Evolutionary conservation across 35 echinoderm and acorn worm species (phyloP), one percentile per base, ranked within the genome.

Genomic region (Ophioderma brevispina): DNA sequence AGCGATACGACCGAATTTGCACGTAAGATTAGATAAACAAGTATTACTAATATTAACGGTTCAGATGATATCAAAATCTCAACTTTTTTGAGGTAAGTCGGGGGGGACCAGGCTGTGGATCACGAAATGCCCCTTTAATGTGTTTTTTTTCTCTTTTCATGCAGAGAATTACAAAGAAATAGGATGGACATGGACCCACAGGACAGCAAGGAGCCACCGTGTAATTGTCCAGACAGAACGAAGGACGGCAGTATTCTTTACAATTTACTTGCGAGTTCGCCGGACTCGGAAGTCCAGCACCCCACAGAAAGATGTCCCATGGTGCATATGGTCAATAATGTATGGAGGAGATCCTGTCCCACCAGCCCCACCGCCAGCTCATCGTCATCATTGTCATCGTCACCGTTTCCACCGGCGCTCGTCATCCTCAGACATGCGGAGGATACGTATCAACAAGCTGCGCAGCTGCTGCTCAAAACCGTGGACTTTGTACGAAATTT

Each of bases 401-500:
- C 83, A 36, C 83, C 83, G 55, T 64, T 84, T 55, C 80, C 93
- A 19, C 96, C 96, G 36, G 70, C 92, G 36, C 77, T 93, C 42
- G 90, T 98, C 34, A 89, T 49, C 52, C 89, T 98, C 3, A 90
- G 90, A 81, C 78, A 98, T 76, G 80, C 92, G 28, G 89, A 98
- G 46, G 77, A 89, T 78, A 89, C 82, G 75, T 98, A 92, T 31
- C 97, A 94, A 19, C 91, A 95, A 38, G 97, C 94, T 0, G 97
- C 97, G 8, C 90, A 95, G 75, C 91, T 99, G 42, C 91, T 99
- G 32, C 88, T 99, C 4, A 99, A 99, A 85, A 95, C 94, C 46
- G 91, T 99, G 5, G 93, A 95, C 64, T 99, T 99, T 80, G 91
- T 99, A 39, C 82, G 91, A 84, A 95, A 89, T 79, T 88, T 99